Percentiles rank a stretch among this genome's conserved stretches.
Conservation (phyloP, 2,113 vertebrate species). For the Mus pahari region DNA sequence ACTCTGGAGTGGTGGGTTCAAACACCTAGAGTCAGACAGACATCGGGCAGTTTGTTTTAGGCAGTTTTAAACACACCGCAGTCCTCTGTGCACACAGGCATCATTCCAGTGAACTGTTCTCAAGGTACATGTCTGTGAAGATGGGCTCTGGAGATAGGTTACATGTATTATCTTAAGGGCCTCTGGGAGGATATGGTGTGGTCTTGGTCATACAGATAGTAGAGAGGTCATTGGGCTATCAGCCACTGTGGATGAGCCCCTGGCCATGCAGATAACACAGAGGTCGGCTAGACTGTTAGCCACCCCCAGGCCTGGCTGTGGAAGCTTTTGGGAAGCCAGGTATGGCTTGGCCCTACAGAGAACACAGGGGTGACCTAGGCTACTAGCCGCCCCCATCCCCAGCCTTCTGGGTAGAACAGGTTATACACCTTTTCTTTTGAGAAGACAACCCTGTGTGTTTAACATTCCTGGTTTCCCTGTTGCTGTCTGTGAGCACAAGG, state of each 20-base stretch:
- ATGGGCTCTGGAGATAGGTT: neutral
- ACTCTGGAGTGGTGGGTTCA: neutral
- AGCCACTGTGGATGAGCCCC: neutral
- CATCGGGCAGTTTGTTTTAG: neutral
- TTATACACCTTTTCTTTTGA: neutral
- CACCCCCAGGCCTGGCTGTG: neutral
- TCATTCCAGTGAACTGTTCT: neutral
- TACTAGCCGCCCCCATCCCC: neutral
- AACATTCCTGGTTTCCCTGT: neutral
- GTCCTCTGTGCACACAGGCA: neutral
- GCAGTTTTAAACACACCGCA: neutral
- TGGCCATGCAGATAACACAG: neutral
- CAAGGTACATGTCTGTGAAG: neutral
- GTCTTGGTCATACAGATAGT: neutral
- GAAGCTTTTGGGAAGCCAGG: neutral
- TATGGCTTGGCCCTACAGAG: neutral
- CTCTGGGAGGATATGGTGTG: neutral
- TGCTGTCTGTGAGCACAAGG: neutral
- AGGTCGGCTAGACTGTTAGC: neutral
- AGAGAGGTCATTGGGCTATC: neutral
- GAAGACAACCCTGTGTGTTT: neutral
- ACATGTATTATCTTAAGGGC: neutral
- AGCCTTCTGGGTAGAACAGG: neutral
- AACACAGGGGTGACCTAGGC: too few species aligned
- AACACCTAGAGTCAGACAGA: neutral